phyloP scores from a whole-genome alignment of 2,113 vertebrate species.

The Tylochromis polylepis region DNA sequence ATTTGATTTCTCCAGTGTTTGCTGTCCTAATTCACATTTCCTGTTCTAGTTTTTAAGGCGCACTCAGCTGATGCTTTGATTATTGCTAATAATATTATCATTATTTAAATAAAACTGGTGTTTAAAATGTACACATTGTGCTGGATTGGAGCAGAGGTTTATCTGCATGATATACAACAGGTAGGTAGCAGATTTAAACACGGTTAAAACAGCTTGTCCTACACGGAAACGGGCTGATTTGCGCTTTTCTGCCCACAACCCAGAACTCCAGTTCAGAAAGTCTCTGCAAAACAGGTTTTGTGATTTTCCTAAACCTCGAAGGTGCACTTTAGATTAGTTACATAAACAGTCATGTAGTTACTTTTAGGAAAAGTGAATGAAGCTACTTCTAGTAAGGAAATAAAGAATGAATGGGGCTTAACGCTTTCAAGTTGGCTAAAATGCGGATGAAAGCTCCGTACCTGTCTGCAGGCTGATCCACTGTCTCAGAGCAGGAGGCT shows the following conservation, averaged over 20 bases:
- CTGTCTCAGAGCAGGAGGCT: slow-evolving; percentile 49
- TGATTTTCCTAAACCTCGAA: background rate
- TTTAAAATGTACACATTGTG: background rate
- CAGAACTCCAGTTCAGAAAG: background rate
- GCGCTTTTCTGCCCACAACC: background rate
- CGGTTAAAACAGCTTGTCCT: background rate
- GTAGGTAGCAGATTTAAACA: slow-evolving; percentile 23
- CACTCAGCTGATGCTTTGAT: background rate
- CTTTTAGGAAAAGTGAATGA: background rate
- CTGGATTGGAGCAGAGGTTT: background rate
- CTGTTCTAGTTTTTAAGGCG: background rate
- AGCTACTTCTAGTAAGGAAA: background rate
- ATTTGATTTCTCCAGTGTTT: background rate
- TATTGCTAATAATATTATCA: background rate
- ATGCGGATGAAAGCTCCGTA: slow-evolving; percentile 14
- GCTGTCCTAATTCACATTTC: slow-evolving; percentile 15
- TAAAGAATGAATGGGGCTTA: background rate
- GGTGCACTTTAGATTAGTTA: background rate
- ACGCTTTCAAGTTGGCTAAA: background rate
- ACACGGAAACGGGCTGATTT: background rate
- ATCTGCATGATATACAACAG: slow-evolving; percentile 36
- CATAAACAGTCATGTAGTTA: background rate
- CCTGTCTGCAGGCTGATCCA: slow-evolving; percentile 54
- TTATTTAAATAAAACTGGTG: background rate
- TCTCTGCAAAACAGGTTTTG: background rate